Evolutionary conservation across 2,888 invertebrate genomes (phyloP).

Genomic region (Peribatodes rhomboidaria): DNA sequence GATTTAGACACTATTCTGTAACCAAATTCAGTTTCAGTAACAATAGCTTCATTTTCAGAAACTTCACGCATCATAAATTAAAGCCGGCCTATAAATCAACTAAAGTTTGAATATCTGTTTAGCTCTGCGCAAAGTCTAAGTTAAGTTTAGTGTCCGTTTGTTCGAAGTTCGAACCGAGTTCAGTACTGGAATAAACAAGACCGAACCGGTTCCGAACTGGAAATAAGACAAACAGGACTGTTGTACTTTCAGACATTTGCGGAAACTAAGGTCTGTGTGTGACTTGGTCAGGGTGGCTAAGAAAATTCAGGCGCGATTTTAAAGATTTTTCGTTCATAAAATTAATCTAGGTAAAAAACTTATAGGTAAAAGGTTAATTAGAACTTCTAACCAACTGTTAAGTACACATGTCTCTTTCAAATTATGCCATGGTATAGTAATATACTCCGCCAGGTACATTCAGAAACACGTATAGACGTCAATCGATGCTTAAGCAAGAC

Average conservation of each 20-base stretch:
- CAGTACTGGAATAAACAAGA: constrained; percentile 23
- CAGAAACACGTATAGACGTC: no score
- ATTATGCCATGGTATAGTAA: no score
- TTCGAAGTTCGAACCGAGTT: constrained; percentile 18
- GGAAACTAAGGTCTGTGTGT: not conserved
- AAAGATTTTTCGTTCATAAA: no score
- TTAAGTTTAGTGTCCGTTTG: constrained; percentile 28
- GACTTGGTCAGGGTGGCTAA: not conserved
- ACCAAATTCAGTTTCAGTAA: constrained; percentile 9
- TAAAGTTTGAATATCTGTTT: constrained; percentile 23
- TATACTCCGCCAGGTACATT: no score
- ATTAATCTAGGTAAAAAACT: no score
- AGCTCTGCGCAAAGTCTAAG: constrained; percentile 21
- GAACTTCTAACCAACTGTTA: no score
- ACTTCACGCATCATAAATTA: constrained; percentile 29
- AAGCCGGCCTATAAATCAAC: constrained; percentile 26
- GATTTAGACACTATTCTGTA: not conserved
- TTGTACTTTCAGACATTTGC: not conserved
- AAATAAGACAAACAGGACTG: not conserved
- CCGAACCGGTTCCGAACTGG: constrained; percentile 9
- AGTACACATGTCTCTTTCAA: no score
- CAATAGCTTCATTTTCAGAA: constrained; percentile 14
- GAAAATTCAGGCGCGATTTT: no score
- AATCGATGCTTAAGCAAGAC: no score
- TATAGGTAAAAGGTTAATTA: no score